Percentiles rank a stretch among this genome's conserved stretches.
These are phyloP conservation scores for Pararge aegeria DNA, from an alignment of 1,140 invertebrate species.

Conservation along the genomic window DNA sequence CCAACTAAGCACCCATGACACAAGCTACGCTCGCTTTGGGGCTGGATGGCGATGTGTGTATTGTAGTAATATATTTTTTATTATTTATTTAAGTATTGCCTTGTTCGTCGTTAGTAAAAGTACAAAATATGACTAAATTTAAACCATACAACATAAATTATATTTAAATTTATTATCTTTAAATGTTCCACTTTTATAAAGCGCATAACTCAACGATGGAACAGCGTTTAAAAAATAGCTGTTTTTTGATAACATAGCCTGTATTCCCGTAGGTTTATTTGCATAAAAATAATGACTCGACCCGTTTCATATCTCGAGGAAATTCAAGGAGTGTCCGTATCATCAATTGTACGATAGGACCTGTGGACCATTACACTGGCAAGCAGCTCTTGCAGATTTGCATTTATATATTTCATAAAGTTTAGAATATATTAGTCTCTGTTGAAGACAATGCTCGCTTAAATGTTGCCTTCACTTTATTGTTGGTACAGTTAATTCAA, in stretches of 20 bases:
- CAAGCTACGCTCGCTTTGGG: too few species aligned
- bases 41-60: too few species aligned
- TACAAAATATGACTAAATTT: too few species aligned
- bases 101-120: too few species aligned
- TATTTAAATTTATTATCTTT: too few species aligned
- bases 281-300: slow-evolving; percentile 18
- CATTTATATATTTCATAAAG: slow-evolving; percentile 1
- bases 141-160: too few species aligned
- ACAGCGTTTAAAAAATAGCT: not conserved
- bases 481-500: too few species aligned
- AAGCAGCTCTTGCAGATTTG: slow-evolving; percentile 1
- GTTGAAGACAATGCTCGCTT: not conserved
- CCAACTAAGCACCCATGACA: too few species aligned
- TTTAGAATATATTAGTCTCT: not conserved
- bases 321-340: slow-evolving; percentile 16
- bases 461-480: too few species aligned
- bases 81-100: too few species aligned
- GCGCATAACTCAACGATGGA: not conserved
- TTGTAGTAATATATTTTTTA: too few species aligned
- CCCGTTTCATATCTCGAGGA: slow-evolving; percentile 16
- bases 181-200: too few species aligned
- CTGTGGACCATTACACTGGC: slow-evolving; percentile 1
- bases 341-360: slow-evolving; percentile 19
- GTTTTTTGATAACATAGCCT: slow-evolving; percentile 16
- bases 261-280: slow-evolving; percentile 6